A percentile compares a stretch with the other conserved stretches of the same genome.
Evolutionary conservation across 2,113 vertebrate genomes (phyloP).

Genomic region (Dromiciops gliroides): DNA sequence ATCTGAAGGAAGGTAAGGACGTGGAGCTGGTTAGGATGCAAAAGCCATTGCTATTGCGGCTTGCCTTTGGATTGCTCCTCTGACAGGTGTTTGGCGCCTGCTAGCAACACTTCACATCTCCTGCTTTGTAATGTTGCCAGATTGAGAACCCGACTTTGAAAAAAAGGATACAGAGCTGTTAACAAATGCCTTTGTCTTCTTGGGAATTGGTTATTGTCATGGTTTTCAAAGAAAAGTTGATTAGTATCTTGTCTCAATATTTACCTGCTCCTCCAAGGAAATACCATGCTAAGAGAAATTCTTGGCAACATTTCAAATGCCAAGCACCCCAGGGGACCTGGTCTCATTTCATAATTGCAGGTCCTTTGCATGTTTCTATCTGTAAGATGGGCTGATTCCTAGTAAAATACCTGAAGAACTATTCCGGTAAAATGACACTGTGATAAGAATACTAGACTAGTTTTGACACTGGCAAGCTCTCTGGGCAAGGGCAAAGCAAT

Average conservation of each 20-base stretch:
- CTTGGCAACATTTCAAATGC: conserved; percentile 68
- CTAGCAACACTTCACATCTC: conserved; percentile 74
- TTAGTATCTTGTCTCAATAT: conserved; percentile 81
- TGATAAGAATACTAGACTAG: too few species aligned
- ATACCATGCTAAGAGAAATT: conserved; percentile 76
- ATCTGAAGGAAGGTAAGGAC: conserved; percentile 69
- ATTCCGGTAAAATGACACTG: not conserved
- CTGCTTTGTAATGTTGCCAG: conserved; percentile 75
- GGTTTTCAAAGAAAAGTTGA: conserved; percentile 73
- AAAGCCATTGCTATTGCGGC: conserved; percentile 58
- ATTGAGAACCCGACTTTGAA: conserved; percentile 76
- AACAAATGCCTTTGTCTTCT: conserved; percentile 79
- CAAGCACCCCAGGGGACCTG: conserved; percentile 64
- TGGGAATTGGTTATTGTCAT: conserved; percentile 77
- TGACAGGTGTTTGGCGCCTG: conserved; percentile 81
- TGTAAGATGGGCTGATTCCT: conserved; percentile 50
- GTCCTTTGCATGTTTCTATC: conserved; percentile 53
- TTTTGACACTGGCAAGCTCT: not conserved
- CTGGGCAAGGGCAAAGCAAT: not conserved
- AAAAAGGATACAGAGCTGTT: conserved; percentile 75
- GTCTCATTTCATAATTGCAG: conserved; percentile 43
- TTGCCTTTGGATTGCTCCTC: conserved; percentile 66
- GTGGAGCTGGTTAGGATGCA: conserved; percentile 74
- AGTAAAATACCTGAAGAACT: conserved; percentile 55
- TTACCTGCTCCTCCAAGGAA: conserved; percentile 81